These are phyloP conservation scores for Xestia c-nigrum DNA, from an alignment of 2,888 invertebrate genomes.

Conservation along the genomic window DNA sequence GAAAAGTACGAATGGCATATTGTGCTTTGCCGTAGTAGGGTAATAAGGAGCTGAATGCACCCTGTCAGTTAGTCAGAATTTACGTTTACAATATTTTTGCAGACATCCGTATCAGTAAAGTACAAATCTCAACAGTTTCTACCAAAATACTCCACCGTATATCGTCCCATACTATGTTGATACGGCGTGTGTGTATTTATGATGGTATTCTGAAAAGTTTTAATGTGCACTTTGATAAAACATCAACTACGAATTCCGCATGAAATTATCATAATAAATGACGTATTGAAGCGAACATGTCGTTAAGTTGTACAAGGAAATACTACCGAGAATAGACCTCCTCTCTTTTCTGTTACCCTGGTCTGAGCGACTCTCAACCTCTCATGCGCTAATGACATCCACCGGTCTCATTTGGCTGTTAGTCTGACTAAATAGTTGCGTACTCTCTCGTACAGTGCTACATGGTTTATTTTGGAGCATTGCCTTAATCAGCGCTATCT, in stretches of 20 bases:
- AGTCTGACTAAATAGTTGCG: no score
- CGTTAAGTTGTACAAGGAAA: neutral
- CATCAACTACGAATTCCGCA: slow-evolving; percentile 53
- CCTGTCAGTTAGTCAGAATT: no score
- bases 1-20: no score
- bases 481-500: neutral
- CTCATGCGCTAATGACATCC: neutral
- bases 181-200: slow-evolving; percentile 73
- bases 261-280: slow-evolving; percentile 53
- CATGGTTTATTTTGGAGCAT: no score
- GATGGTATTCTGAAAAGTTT: slow-evolving; percentile 71
- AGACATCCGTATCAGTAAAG: neutral
- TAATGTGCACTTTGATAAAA: slow-evolving; percentile 73
- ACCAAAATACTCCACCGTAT: slow-evolving; percentile 43
- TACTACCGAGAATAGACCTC: neutral
- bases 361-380: neutral
- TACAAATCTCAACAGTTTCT: neutral
- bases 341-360: neutral
- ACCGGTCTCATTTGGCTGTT: neutral
- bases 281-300: slow-evolving; percentile 34
- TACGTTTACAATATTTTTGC: neutral
- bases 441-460: no score
- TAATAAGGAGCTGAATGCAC: no score
- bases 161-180: slow-evolving; percentile 65
- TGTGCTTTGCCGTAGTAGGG: no score